Percentiles rank a stretch among this genome's conserved stretches.
phyloP scores from a whole-genome alignment of 2,797 vertebrate species.

The Cygnus olor region DNA sequence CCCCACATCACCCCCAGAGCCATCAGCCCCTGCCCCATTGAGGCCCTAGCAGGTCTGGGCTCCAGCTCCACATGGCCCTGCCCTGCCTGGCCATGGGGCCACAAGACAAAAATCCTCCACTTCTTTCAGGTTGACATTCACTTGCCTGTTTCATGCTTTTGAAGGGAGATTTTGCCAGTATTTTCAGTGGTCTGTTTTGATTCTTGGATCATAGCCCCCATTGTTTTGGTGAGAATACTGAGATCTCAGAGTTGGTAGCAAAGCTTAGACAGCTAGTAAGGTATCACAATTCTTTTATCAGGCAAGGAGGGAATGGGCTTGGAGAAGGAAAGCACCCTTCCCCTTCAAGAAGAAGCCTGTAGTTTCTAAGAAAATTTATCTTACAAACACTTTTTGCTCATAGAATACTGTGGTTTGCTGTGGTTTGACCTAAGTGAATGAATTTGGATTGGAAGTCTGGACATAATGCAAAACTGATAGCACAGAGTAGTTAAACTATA shows the following conservation, averaged over 20 bases:
- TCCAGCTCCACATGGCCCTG: not conserved
- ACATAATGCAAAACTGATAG: not conserved
- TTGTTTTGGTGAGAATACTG: not conserved
- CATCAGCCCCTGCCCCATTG: accelerated
- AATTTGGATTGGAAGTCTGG: not conserved
- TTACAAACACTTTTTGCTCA: not conserved
- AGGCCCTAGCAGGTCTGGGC: not conserved
- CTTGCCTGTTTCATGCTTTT: not conserved
- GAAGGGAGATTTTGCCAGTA: not conserved
- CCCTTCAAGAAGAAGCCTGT: not conserved
- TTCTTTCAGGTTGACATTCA: not conserved
- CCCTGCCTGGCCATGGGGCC: no score
- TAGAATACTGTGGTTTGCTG: not conserved
- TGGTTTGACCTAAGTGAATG: not conserved
- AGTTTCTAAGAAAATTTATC: not conserved
- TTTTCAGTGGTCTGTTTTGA: not conserved
- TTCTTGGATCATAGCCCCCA: not conserved
- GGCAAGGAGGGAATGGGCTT: not conserved
- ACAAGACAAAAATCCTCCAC: not conserved
- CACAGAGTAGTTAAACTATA: not conserved
- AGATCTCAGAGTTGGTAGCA: not conserved
- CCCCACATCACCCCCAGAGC: accelerated
- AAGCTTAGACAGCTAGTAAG: not conserved
- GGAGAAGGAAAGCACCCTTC: not conserved
- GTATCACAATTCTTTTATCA: not conserved